Conservation (phyloP, 2,797 vertebrate genomes). For the Columba guinea region DNA sequence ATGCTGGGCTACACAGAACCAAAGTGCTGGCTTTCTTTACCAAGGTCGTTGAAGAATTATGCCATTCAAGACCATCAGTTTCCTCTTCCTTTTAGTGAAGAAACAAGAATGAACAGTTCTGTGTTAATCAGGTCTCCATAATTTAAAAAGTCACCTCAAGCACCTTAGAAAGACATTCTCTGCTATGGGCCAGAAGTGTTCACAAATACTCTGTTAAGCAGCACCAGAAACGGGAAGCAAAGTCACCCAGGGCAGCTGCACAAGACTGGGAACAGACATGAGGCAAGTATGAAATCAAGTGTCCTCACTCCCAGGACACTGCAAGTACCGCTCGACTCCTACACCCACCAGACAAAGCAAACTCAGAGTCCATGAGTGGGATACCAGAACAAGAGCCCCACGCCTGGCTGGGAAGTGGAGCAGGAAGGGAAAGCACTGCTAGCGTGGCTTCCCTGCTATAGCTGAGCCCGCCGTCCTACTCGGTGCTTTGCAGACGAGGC, state of each 20-base stretch:
- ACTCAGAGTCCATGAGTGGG: rapidly evolving
- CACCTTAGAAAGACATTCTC: neutral
- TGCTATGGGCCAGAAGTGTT: rapidly evolving
- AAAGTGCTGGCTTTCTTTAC: neutral
- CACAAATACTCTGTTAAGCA: neutral
- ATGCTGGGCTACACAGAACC: neutral
- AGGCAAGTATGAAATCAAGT: rapidly evolving
- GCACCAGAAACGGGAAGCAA: neutral
- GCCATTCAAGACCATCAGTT: neutral
- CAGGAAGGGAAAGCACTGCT: too few species aligned
- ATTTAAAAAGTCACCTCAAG: neutral
- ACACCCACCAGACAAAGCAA: rapidly evolving
- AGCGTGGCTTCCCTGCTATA: neutral
- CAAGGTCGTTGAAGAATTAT: neutral
- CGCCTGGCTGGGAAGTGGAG: rapidly evolving
- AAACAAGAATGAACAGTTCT: neutral
- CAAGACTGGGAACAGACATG: neutral
- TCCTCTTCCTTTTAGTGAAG: neutral
- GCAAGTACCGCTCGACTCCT: neutral
- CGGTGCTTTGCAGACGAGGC: neutral
- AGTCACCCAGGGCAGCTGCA: neutral
- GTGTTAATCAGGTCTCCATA: neutral
- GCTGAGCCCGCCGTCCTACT: rapidly evolving
- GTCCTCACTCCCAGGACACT: neutral
- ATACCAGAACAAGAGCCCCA: rapidly evolving